Percentiles rank a stretch among this genome's conserved stretches.
phyloP scores from a whole-genome alignment of 2,888 invertebrate species.

The Drosophila flavopinicola region DNA sequence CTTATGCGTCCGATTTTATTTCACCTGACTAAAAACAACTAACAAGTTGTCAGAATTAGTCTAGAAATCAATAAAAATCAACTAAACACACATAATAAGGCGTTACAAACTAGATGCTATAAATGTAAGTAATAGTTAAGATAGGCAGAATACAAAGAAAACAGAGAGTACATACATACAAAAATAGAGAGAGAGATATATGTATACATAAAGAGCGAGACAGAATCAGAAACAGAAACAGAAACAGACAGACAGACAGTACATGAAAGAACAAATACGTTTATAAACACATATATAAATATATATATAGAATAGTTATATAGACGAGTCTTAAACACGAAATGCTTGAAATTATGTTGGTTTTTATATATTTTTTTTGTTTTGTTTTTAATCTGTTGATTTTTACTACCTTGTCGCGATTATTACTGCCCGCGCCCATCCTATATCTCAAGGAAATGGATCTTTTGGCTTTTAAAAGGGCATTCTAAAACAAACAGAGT shows the following conservation, averaged over 20 bases:
- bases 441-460: conserved; percentile 85
- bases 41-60: conserved; percentile 5
- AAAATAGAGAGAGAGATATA: conserved; percentile 3
- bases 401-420: conserved; percentile 84
- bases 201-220: neutral
- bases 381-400: conserved; percentile 29
- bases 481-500: conserved; percentile 81
- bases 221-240: conserved; percentile 17
- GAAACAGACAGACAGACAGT: conserved; percentile 25
- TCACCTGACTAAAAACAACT: conserved; percentile 26
- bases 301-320: conserved; percentile 15
- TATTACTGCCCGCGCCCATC: conserved; percentile 83
- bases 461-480: conserved; percentile 84
- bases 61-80: conserved; percentile 46
- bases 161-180: conserved; percentile 25
- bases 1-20: conserved; percentile 1
- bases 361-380: conserved; percentile 8
- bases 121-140: conserved; percentile 25
- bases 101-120: conserved; percentile 39
- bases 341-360: conserved; percentile 30
- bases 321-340: conserved; percentile 26
- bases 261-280: conserved; percentile 35
- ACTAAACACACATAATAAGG: conserved; percentile 35
- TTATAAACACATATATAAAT: conserved; percentile 34
- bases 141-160: conserved; percentile 30